Base-by-base conservation (phyloP, 2,888 invertebrate genomes). In the Sussaba pulchella region DNA sequence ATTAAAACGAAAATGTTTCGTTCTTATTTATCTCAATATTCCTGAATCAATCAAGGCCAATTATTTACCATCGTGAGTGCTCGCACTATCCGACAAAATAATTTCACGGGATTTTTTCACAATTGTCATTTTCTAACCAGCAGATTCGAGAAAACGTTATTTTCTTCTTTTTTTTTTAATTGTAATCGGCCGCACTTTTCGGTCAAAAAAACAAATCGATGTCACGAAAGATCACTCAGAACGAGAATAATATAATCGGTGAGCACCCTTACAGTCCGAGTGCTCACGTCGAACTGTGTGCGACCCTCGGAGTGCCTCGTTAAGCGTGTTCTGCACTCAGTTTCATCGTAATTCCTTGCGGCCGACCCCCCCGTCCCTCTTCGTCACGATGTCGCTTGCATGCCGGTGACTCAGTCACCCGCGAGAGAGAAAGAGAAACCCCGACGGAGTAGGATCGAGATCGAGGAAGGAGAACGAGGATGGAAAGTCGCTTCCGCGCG, bases 201-300 rank as follows among this genome's bases (percentile, higher is more conserved):
- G n/a, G n/a, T n/a, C n/a, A n/a, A n/a, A 31, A 31, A 31, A 31
- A 31, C 2, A 31, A 45, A 10, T 59, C 24, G 14, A 71, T 24
- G 10, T 17, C 17, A 9, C 2, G 21, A 36, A 59, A 36, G n/a
- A n/a, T n/a, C n/a, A n/a, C n/a, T n/a, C n/a, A n/a, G n/a, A n/a
- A n/a, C n/a, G n/a, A n/a, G n/a, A n/a, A n/a, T n/a, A n/a, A n/a
- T n/a, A n/a, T n/a, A n/a, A 24, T 12, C 24, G 24, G 41, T 24
- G 50, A 59, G 66, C 59, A 77, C 80, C 73, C 76, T 74, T 8
- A 61, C 66, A 50, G 43, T 31, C 17, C 66, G 72, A 81, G 59
- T 63, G 76, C 69, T 78, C 64, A 24, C 41, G 50, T 70, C 63
- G 12, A 72, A 81, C 82, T 83, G 78, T n/a, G n/a, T n/a, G n/a